phyloP scores from a whole-genome alignment of 2,113 vertebrate species.

The Eclectus roratus region DNA sequence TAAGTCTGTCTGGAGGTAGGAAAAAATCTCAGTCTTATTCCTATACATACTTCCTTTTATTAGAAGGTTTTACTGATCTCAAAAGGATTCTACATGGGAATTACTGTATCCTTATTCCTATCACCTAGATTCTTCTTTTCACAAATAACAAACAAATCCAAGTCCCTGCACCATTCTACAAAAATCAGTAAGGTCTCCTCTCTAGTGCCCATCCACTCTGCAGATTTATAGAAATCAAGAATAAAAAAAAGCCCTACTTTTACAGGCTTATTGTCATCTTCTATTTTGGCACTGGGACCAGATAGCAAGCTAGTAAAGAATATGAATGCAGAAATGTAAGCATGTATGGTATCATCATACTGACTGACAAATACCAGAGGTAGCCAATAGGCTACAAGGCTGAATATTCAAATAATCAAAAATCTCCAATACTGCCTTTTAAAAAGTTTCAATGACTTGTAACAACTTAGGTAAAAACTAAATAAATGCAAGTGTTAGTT shows the following conservation, averaged over 20 bases:
- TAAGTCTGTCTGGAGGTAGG: not conserved
- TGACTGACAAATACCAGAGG: not conserved
- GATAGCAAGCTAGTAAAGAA: not conserved
- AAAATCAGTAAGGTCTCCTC: not conserved
- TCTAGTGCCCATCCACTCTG: not conserved
- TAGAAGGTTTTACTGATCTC: not conserved
- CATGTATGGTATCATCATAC: not conserved
- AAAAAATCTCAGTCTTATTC: not conserved
- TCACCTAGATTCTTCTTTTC: not conserved
- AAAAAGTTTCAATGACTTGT: not conserved
- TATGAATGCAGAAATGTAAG: not conserved
- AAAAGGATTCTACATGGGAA: not conserved
- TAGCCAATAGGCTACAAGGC: not conserved
- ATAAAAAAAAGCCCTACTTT: not conserved
- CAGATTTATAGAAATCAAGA: not conserved
- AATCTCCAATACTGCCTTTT: not conserved
- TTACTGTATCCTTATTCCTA: not conserved
- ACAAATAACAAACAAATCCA: not conserved
- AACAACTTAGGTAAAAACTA: not conserved
- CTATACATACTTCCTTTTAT: not conserved
- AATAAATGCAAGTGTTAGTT: not conserved
- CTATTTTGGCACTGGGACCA: not conserved
- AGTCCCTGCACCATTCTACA: not conserved
- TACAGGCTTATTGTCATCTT: not conserved
- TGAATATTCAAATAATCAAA: not conserved